phyloP scores from a whole-genome alignment of 2,888 invertebrate species.

The Tyria jacobaeae region DNA sequence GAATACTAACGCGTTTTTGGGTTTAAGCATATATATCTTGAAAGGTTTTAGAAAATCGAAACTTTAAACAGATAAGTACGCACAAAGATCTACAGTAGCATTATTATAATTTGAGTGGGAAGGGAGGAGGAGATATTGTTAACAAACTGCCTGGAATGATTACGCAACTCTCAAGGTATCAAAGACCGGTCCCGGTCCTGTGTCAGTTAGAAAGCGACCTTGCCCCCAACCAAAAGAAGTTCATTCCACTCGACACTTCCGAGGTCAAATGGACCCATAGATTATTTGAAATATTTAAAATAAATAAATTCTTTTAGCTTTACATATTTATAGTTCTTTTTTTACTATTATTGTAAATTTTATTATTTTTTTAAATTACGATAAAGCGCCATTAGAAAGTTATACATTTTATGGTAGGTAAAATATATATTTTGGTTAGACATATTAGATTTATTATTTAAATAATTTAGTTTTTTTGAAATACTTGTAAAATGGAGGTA shows the following conservation, averaged over 20 bases:
- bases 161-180: slow-evolving; percentile 54
- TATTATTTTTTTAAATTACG: too few relatives aligned
- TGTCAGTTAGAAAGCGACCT: slow-evolving; percentile 79
- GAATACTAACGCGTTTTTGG: too few relatives aligned
- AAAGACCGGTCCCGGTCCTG: slow-evolving; percentile 68
- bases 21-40: too few relatives aligned
- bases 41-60: too few relatives aligned
- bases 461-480: too few relatives aligned
- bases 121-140: slow-evolving; percentile 33
- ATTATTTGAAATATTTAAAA: slow-evolving; percentile 36
- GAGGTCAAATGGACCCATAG: slow-evolving; percentile 42
- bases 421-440: too few relatives aligned
- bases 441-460: too few relatives aligned
- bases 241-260: slow-evolving; percentile 71
- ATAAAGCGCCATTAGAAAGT: not conserved
- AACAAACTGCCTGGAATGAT: slow-evolving; percentile 47
- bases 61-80: not conserved
- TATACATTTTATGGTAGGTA: too few relatives aligned
- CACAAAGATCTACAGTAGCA: not conserved
- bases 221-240: slow-evolving; percentile 68
- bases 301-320: slow-evolving; percentile 31
- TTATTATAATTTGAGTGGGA: not conserved
- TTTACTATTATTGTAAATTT: not conserved
- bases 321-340: slow-evolving; percentile 2
- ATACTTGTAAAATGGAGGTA: too few relatives aligned